Evolutionary conservation across 2,797 vertebrate species (phyloP).

Genomic region (Galaxias olidus): DNA sequence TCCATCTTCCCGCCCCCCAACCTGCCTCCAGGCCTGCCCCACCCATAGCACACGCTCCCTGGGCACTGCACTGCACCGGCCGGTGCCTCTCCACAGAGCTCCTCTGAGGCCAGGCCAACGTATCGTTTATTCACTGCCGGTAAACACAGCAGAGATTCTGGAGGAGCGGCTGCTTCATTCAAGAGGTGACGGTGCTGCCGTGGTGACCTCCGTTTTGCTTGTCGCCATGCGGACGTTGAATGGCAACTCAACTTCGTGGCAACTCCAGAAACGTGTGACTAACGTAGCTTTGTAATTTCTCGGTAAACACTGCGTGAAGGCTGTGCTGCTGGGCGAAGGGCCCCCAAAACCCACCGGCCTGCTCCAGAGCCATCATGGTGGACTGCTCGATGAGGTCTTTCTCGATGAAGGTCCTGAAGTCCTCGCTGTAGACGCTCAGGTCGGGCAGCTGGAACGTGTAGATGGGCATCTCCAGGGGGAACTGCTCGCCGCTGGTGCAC

Average conservation of each 20-base stretch:
- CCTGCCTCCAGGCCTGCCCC: not conserved
- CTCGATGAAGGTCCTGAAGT: constrained; percentile 96
- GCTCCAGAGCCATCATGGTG: constrained; percentile 96
- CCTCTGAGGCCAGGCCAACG: too few relatives aligned
- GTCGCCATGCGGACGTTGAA: too few relatives aligned
- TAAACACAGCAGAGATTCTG: not conserved
- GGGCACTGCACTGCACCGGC: constrained; percentile 33
- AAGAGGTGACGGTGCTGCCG: too few relatives aligned
- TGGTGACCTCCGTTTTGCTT: too few relatives aligned
- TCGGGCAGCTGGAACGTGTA: constrained; percentile 99
- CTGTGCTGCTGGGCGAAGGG: not conserved
- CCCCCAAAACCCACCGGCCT: constrained; percentile 83
- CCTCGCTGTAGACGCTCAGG: constrained; percentile 97
- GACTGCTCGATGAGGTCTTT: constrained; percentile 97
- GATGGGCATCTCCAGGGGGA: constrained; percentile 97
- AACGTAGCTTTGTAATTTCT: too few relatives aligned
- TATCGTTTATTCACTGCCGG: not conserved
- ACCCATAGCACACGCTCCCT: constrained; percentile 24
- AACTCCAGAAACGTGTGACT: too few relatives aligned
- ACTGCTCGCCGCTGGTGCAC: constrained; percentile 88
- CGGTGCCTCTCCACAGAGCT: not conserved
- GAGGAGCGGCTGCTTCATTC: too few relatives aligned
- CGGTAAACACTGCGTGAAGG: constrained; percentile 9
- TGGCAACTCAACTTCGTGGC: too few relatives aligned
- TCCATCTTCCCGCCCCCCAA: constrained; percentile 3